Evolutionary conservation across 2,113 vertebrate genomes (phyloP), one percentile per base, ranked within the genome.

Genomic region (Nothobranchius kuhntae): DNA sequence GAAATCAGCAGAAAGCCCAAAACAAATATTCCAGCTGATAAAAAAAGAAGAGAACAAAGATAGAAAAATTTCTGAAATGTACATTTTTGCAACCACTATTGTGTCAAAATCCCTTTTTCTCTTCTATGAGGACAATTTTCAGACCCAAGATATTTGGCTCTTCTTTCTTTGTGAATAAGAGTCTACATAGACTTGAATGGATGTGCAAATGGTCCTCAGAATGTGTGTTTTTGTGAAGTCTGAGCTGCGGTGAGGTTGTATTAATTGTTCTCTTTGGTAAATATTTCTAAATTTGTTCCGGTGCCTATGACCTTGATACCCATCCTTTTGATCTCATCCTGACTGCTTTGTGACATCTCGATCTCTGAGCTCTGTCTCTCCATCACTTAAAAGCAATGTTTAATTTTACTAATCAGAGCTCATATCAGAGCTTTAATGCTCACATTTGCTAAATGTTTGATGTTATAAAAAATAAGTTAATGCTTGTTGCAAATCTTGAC

Each of bases 111-210:
- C 30, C 6, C 14, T 2, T 9, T 13, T 13, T n/a, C 17, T 8
- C 15, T 8, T 5, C 42, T 40, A 26, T 70, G 42, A 59, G 53
- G 46, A 59, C 52, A 44, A 13, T 68, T 69, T 59, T 42, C 44
- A 67, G 59, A 45, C 21, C 64, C 14, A 73, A 45, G 1, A 35
- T 44, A 48, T 42, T 44, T 40, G 15, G 36, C 36, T 30, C 30
- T 53, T 26, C 6, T 45, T 56, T 7, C 11, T 50, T 15, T 75
- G 69, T 66, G 47, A 10, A 76, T 55, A 68, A 50, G 66, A 66
- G 81, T 65, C 86, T 86, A 75, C 69, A 65, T 86, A 82, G 86
- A 89, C 53, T 50, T 62, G 58, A 76, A 80, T 78, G 66, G 62
- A 74, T 63, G 60, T 5, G 63, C 61, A 66, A 7, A 36, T 68